phyloP scores from a whole-genome alignment of 2,888 invertebrate species.

The Tortricodes alternella region DNA sequence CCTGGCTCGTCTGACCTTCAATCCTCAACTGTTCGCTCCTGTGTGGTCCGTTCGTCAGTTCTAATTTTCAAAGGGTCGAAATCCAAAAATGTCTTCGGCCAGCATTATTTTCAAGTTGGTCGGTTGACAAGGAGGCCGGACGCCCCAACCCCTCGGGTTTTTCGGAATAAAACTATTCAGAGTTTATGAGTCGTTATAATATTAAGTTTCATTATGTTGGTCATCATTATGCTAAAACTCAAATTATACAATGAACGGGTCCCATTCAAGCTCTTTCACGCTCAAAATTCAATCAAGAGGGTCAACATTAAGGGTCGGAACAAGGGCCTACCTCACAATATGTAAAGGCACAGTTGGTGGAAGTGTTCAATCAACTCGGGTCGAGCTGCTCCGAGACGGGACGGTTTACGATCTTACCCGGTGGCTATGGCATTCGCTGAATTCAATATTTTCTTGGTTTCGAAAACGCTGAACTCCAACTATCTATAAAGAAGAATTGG shows the following conservation, averaged over 20 bases:
- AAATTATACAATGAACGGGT: background rate
- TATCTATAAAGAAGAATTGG: no score
- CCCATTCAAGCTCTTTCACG: background rate
- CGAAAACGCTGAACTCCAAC: background rate
- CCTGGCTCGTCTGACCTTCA: no score
- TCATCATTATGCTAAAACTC: background rate
- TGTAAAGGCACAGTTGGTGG: conserved; percentile 1
- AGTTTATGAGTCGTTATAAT: no score
- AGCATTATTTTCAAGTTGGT: no score
- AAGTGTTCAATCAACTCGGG: conserved; percentile 4
- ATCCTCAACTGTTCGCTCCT: no score
- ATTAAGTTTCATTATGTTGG: background rate
- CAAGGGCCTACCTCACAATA: background rate
- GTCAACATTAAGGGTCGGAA: background rate
- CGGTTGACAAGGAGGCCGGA: no score
- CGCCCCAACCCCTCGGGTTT: no score
- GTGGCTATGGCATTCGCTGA: background rate
- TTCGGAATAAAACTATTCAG: no score
- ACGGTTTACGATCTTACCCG: background rate
- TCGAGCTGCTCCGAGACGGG: background rate
- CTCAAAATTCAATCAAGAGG: conserved; percentile 8
- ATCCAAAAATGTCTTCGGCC: no score
- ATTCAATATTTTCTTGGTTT: background rate
- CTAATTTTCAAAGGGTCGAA: no score
- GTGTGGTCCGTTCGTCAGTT: no score